Evolutionary conservation across 2,797 vertebrate genomes (phyloP).

Genomic region (Prunella strophiata): DNA sequence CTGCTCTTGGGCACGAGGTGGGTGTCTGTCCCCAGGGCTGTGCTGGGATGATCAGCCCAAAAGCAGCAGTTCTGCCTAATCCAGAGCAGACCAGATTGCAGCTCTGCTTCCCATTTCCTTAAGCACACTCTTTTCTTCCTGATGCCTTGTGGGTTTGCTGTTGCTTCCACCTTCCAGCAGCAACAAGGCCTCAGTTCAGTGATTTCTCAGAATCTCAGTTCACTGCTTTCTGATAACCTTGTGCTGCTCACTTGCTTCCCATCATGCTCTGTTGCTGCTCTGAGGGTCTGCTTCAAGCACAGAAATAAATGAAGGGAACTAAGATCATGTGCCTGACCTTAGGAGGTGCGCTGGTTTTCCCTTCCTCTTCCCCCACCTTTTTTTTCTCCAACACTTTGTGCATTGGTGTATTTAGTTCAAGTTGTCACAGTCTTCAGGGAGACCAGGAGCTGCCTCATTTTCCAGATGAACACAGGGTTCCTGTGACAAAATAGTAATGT

Average conservation of each 20-base stretch:
- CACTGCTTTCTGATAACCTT: neutral
- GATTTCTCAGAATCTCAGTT: neutral
- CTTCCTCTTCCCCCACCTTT: accelerated
- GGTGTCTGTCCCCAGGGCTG: neutral
- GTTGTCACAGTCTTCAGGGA: neutral
- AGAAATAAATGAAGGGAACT: neutral
- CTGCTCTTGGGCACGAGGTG: neutral
- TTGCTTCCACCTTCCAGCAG: neutral
- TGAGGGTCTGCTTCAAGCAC: neutral
- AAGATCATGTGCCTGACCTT: accelerated
- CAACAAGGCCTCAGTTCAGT: neutral
- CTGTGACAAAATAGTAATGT: neutral
- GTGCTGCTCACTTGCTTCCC: neutral
- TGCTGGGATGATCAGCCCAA: neutral
- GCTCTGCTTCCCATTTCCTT: neutral
- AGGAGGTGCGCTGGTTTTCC: neutral
- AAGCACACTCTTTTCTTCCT: neutral
- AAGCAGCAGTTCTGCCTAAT: neutral
- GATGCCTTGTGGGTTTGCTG: neutral
- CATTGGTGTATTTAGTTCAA: neutral
- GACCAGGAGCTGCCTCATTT: neutral
- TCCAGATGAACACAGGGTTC: neutral
- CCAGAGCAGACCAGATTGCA: neutral
- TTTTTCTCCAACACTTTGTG: neutral
- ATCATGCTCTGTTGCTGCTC: neutral